phyloP scores from a whole-genome alignment of 2,113 vertebrate species.

The Sclerurus mexicanus region DNA sequence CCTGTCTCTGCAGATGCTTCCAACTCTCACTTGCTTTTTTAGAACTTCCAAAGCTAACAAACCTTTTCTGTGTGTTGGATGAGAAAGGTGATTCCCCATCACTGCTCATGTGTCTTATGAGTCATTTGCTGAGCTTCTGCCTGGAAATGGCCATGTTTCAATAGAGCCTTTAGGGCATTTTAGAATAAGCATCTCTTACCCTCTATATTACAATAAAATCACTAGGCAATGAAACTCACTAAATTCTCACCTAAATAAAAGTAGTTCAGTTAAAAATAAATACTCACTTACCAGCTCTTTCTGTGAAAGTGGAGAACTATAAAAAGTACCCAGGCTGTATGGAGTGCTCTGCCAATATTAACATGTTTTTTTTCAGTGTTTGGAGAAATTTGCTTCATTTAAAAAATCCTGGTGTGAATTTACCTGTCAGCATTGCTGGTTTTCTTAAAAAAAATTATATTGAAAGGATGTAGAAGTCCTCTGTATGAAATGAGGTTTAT shows the following conservation, averaged over 20 bases:
- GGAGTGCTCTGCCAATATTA: neutral
- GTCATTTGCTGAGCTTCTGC: neutral
- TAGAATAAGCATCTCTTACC: neutral
- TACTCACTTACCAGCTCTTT: neutral
- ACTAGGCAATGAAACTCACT: neutral
- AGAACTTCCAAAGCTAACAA: neutral
- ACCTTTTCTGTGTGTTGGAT: neutral
- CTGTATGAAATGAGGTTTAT: neutral
- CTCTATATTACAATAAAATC: neutral
- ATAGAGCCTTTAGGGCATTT: neutral
- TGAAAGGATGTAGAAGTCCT: neutral
- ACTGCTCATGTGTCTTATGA: neutral
- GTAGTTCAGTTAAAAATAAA: neutral
- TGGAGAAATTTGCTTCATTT: neutral
- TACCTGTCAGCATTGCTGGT: neutral
- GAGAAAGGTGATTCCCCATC: neutral
- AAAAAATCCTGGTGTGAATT: neutral
- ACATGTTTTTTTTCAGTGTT: neutral
- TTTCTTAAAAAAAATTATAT: neutral
- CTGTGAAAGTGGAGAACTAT: neutral
- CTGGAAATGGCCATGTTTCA: neutral
- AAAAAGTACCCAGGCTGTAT: neutral
- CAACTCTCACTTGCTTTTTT: neutral
- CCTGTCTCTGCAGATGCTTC: neutral
- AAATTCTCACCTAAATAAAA: neutral